phyloP scores from a whole-genome alignment of 2,797 vertebrate species.

The Microctenopoma stevenorrisi region DNA sequence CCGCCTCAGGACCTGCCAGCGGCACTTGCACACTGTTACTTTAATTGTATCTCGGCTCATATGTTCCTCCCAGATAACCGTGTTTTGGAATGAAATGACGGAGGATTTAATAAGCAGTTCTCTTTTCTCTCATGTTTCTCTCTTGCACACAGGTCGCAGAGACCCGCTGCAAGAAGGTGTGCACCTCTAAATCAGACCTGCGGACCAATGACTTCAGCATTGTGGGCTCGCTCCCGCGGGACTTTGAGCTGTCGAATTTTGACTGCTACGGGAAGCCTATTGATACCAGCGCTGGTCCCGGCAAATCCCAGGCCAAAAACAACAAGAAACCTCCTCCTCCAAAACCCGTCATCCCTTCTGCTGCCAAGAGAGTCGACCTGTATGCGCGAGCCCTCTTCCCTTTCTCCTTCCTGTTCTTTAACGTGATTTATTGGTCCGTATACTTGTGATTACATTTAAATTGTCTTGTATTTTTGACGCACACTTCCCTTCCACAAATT shows the following conservation, averaged over 20 bases:
- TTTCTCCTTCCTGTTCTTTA: slow-evolving; percentile 98
- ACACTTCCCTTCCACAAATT: slow-evolving; percentile 9
- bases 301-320: slow-evolving; percentile 93
- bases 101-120: neutral
- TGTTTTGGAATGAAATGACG: neutral
- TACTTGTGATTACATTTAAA: slow-evolving; percentile 91
- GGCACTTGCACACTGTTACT: neutral
- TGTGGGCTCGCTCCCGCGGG: slow-evolving; percentile 96
- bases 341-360: slow-evolving; percentile 96
- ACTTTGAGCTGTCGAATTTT: slow-evolving; percentile 99
- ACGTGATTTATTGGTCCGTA: slow-evolving; percentile 97
- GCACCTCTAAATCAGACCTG: slow-evolving; percentile 98
- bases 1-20: slow-evolving; percentile 8
- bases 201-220: slow-evolving; percentile 99
- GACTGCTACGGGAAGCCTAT: slow-evolving; percentile 99
- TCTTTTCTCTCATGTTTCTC: neutral
- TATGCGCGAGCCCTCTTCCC: slow-evolving; percentile 97
- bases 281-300: slow-evolving; percentile 82
- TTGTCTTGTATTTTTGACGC: slow-evolving; percentile 37
- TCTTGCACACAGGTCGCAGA: slow-evolving; percentile 89
- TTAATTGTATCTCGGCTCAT: slow-evolving; percentile 3
- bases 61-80: neutral
- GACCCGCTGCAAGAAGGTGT: slow-evolving; percentile 98
- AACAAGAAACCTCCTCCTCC: slow-evolving; percentile 94
- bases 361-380: slow-evolving; percentile 95